Base-by-base conservation (phyloP, 2,888 invertebrate species). In the Troides oblongomaculatus region DNA sequence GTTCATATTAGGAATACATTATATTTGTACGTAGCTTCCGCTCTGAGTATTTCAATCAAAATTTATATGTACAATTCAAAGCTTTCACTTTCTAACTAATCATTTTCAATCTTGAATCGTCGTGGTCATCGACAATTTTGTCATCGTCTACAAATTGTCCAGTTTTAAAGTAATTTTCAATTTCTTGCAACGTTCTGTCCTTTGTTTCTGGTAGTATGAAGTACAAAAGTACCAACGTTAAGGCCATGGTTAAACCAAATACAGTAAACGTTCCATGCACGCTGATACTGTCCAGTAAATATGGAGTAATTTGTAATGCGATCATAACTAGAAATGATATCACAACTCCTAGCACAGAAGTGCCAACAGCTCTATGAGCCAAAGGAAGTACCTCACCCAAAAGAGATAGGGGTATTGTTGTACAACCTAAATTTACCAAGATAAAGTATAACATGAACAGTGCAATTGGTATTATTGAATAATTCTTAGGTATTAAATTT, bases 321-420 rank as follows among this genome's bases (percentile, higher is more conserved):
- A 79, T n/a, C 73, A 84, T 78, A 0, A 87, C 60, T 17, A 72
- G 68, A 0, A 83, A 5, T 0, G 85, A 84, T 18, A 86, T 58
- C 2, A 81, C 70, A 0, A 80, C 68, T 0, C 88, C 87, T 0
- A 80, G 74, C 0, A 81, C 72, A 0, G 80, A 73, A 14, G 82
- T 77, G 0, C 87, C 88, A 1, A 79, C 79, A 10, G 82, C 84
- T 75, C 84, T 82, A 66, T 88, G 85, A 0, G 77, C 81, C 58
- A 89, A 77, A 0, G 89, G 89, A 57, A 84, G 85, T 7, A 89
- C 70, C 74, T 90, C 90, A 0, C 90, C 90, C 39, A 87, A 70
- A 18, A 89, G 77, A 2, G 84, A 82, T 21, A 87, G 70, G 1
- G 89, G 84, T 66, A 89, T 86, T 0, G 86, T 82, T 8, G 86